Conservation (phyloP, 2,113 vertebrate species). For the Gasterosteus aculeatus region DNA sequence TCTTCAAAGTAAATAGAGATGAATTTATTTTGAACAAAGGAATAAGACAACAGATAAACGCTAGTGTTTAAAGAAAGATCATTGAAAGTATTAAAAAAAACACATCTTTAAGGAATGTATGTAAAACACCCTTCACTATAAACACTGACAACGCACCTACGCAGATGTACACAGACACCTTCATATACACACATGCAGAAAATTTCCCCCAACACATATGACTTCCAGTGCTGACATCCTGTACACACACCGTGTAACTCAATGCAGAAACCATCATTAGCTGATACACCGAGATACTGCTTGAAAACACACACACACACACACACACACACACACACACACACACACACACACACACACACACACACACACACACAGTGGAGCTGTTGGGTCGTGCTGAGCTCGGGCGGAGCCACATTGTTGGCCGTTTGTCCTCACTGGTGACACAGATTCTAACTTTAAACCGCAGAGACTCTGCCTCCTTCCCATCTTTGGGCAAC, state of each 20-base stretch:
- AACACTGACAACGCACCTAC: background rate
- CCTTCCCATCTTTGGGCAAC: conserved; percentile 58
- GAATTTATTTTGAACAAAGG: background rate
- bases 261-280: conserved; percentile 21
- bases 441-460: conserved; percentile 48
- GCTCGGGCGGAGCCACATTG: conserved; percentile 20
- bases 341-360: conserved; percentile 11
- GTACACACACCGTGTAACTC: conserved; percentile 13
- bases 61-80: background rate
- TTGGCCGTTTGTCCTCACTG: background rate
- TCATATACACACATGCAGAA: conserved; percentile 10
- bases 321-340: conserved; percentile 11
- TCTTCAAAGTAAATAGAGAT: background rate
- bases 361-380: conserved; percentile 11
- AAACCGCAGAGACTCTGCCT: conserved; percentile 17
- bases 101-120: background rate
- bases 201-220: too few species aligned
- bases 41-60: background rate
- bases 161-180: conserved; percentile 17
- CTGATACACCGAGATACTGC: conserved; percentile 35
- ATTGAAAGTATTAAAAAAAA: background rate
- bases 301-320: conserved; percentile 13
- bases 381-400: conserved; percentile 23
- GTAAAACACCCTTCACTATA: background rate
- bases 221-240: background rate